These are phyloP conservation scores for Asarcornis scutulata DNA, from an alignment of 2,113 vertebrate genomes.

Conservation along the genomic window DNA sequence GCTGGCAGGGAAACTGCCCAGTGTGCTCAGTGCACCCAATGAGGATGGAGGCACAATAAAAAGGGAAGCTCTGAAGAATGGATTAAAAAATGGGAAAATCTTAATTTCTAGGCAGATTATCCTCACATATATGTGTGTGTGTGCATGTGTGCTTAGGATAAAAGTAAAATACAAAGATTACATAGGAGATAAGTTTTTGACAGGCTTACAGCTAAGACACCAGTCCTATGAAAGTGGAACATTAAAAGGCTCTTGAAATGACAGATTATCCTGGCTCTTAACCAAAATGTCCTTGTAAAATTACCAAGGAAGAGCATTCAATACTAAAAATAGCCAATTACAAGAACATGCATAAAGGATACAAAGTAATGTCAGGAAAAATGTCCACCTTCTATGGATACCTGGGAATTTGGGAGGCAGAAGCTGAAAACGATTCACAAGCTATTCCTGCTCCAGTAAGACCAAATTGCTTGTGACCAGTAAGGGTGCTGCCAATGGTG, in stretches of 20 bases:
- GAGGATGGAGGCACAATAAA: neutral
- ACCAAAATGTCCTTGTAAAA: neutral
- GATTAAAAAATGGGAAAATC: neutral
- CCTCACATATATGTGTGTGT: neutral
- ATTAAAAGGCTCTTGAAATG: neutral
- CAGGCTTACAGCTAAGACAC: neutral
- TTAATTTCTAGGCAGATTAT: neutral
- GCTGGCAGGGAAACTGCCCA: neutral
- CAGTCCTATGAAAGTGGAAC: neutral
- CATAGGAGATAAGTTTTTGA: neutral
- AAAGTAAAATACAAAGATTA: neutral
- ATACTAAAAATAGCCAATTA: neutral
- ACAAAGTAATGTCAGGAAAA: neutral
- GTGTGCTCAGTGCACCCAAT: neutral
- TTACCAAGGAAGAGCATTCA: neutral
- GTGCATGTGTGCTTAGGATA: neutral
- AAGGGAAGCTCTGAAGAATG: neutral
- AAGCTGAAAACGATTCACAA: neutral
- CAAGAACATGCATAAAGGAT: neutral
- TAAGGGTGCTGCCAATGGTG: neutral
- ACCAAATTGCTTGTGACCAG: neutral
- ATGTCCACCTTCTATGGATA: neutral
- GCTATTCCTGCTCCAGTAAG: neutral
- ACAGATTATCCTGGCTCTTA: neutral
- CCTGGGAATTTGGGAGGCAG: neutral